These are phyloP conservation scores for Epistrophella euchroma DNA, from an alignment of 2,888 invertebrate genomes.

Conservation along the genomic window DNA sequence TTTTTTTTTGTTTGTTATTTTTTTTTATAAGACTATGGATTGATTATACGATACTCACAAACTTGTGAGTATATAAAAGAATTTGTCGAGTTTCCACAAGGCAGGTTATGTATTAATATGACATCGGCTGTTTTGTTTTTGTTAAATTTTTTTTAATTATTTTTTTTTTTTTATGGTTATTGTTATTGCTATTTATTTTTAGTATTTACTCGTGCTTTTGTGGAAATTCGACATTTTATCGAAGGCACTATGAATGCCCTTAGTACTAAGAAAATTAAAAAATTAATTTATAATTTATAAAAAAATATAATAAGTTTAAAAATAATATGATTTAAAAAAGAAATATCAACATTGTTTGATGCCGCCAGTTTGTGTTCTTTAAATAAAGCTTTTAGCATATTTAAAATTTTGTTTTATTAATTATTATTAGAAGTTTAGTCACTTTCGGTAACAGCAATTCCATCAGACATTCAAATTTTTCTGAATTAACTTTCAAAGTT, in stretches of 20 bases:
- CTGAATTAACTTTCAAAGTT: too few species aligned
- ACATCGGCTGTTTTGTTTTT: not conserved
- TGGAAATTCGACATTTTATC: slow-evolving; percentile 60
- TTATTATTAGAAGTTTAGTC: not conserved
- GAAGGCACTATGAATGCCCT: slow-evolving; percentile 71
- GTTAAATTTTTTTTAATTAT: not conserved
- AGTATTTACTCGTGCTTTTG: slow-evolving; percentile 27
- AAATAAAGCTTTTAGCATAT: not conserved
- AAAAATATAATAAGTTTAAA: not conserved
- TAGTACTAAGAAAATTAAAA: slow-evolving; percentile 57
- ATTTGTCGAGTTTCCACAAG: slow-evolving; percentile 55
- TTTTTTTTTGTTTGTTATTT: slow-evolving; percentile 18
- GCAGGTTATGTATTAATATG: slow-evolving; percentile 4
- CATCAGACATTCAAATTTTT: too few species aligned
- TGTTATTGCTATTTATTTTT: slow-evolving; percentile 7
- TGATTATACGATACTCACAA: slow-evolving; percentile 47
- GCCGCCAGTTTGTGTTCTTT: slow-evolving; percentile 2
- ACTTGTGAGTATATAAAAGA: slow-evolving; percentile 38
- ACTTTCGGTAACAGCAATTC: not conserved
- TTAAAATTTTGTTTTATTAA: not conserved
- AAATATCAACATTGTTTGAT: not conserved
- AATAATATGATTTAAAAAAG: not conserved
- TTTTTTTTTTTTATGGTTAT: slow-evolving; percentile 1
- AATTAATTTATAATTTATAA: slow-evolving; percentile 26
- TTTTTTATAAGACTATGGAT: slow-evolving; percentile 60